These are phyloP conservation scores for Orestias chungarensis DNA, from an alignment of 2,797 vertebrate genomes.

Conservation along the genomic window DNA sequence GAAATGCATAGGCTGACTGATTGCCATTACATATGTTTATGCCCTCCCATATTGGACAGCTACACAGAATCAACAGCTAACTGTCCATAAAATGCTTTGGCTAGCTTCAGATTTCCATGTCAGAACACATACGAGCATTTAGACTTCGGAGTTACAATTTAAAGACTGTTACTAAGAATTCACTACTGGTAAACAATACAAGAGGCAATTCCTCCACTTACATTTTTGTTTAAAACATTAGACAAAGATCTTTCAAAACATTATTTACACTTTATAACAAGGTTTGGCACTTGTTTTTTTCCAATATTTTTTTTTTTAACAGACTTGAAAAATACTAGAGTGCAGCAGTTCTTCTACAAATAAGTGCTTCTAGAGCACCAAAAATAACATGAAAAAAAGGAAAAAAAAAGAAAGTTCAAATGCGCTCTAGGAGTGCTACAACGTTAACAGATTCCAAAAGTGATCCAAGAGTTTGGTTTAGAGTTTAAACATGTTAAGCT, in stretches of 20 bases:
- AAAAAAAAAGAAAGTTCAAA: conserved; percentile 7
- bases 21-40: conserved; percentile 60
- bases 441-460: conserved; percentile 8
- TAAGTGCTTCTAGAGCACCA: conserved; percentile 78
- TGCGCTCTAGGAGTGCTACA: conserved; percentile 24
- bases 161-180: conserved; percentile 91
- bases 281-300: conserved; percentile 90
- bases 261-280: conserved; percentile 96
- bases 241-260: conserved; percentile 71
- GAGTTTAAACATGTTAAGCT: conserved; percentile 5
- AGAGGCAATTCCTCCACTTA: conserved; percentile 86
- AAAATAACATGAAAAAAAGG: conserved; percentile 17
- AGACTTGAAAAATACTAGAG: conserved; percentile 65
- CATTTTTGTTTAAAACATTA: conserved; percentile 63
- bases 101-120: conserved; percentile 60
- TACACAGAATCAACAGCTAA: conserved; percentile 71
- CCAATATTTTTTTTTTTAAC: conserved; percentile 83
- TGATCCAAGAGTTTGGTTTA: conserved; percentile 12
- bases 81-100: conserved; percentile 63
- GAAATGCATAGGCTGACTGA: conserved; percentile 73
- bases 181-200: conserved; percentile 96
- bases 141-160: conserved; percentile 69
- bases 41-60: conserved; percentile 52
- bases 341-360: conserved; percentile 79
- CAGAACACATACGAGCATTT: conserved; percentile 53